Evolutionary conservation across 2,888 invertebrate species (phyloP).

Genomic region (Syrphus vitripennis): DNA sequence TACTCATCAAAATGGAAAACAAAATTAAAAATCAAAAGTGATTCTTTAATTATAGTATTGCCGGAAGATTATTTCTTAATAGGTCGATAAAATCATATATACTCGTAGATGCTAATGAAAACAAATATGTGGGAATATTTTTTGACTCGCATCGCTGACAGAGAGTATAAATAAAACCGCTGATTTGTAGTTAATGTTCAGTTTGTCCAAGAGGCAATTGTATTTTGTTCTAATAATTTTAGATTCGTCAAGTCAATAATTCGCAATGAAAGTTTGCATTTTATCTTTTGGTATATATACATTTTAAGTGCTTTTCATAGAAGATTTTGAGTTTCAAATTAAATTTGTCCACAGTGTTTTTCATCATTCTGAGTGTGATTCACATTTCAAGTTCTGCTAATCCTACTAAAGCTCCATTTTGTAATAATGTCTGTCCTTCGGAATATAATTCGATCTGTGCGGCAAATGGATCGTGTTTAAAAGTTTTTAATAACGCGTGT

Average conservation of each 20-base stretch:
- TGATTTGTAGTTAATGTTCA: constrained; percentile 2
- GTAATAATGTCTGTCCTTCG: constrained; percentile 51
- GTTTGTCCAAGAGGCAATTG: constrained; percentile 18
- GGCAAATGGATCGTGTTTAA: constrained; percentile 46
- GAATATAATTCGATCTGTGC: constrained; percentile 57
- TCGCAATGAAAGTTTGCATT: constrained; percentile 13
- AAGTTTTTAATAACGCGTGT: constrained; percentile 53
- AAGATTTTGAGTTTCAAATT: not conserved
- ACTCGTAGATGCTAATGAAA: not conserved
- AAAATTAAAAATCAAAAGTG: not conserved
- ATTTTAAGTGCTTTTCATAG: not conserved
- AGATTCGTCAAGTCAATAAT: not conserved
- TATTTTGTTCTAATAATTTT: not conserved
- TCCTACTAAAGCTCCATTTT: constrained; percentile 51
- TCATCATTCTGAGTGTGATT: not conserved
- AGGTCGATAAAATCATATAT: not conserved
- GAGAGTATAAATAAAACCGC: constrained; percentile 58
- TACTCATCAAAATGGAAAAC: not conserved
- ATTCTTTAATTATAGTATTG: not conserved
- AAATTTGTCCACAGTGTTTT: not conserved
- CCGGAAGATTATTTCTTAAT: constrained; percentile 3
- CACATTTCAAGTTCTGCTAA: constrained; percentile 1
- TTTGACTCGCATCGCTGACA: not conserved
- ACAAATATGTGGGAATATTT: not conserved
- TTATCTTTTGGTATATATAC: constrained; percentile 19